phyloP scores from a whole-genome alignment of 2,797 vertebrate species.

The Sternarchorhynchus goeldii region DNA sequence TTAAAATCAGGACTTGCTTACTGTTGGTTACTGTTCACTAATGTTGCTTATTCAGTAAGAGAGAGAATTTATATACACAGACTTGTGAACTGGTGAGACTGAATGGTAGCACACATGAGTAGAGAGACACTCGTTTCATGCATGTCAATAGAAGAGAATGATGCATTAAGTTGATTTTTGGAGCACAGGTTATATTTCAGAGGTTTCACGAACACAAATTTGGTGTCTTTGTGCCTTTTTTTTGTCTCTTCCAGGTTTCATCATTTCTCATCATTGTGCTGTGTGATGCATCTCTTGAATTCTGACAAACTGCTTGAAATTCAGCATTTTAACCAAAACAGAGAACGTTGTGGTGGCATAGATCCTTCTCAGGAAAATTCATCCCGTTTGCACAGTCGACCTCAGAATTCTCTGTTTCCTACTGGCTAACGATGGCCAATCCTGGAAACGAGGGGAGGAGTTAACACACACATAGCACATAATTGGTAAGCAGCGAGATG shows the following conservation, averaged over 20 bases:
- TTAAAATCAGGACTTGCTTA: background rate
- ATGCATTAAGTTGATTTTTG: background rate
- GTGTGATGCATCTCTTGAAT: slow-evolving; percentile 59
- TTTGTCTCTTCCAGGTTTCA: slow-evolving; percentile 68
- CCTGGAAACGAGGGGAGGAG: slow-evolving; percentile 76
- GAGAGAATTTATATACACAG: too few species aligned
- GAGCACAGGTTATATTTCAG: background rate
- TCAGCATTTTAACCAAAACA: slow-evolving; percentile 72
- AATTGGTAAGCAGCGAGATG: slow-evolving; percentile 82
- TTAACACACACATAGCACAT: slow-evolving; percentile 74
- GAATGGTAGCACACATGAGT: too few species aligned
- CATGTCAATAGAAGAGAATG: background rate
- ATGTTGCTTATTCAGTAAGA: too few species aligned
- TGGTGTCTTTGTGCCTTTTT: background rate
- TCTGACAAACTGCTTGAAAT: slow-evolving; percentile 68
- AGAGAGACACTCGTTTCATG: too few species aligned
- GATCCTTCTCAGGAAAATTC: slow-evolving; percentile 78
- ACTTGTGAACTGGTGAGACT: too few species aligned
- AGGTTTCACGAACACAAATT: background rate
- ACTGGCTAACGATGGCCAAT: slow-evolving; percentile 82
- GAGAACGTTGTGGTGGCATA: slow-evolving; percentile 77
- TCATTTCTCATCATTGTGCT: slow-evolving; percentile 60
- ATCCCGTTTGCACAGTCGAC: slow-evolving; percentile 76
- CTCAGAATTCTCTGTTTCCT: slow-evolving; percentile 75
- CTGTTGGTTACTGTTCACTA: background rate